These are phyloP conservation scores for Hypotaenidia okinawae DNA, from an alignment of 2,797 vertebrate species.

Conservation along the genomic window DNA sequence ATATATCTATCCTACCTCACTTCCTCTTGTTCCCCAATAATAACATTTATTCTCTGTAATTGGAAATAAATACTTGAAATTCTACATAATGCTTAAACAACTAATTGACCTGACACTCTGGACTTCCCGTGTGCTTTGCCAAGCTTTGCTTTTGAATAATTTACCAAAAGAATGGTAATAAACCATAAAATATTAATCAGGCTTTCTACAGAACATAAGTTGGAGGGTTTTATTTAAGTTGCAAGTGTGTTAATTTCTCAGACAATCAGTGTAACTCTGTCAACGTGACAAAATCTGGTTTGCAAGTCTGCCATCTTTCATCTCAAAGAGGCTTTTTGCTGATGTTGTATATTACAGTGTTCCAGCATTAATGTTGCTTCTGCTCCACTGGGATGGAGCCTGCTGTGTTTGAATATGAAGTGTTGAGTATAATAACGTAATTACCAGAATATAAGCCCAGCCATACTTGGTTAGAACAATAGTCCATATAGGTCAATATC, in stretches of 20 bases:
- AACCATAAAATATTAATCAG: conserved; percentile 68
- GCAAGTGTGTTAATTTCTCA: conserved; percentile 10
- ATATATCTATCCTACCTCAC: neutral
- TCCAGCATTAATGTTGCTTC: neutral
- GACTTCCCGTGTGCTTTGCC: neutral
- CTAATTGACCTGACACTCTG: conserved; percentile 66
- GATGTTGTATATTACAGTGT: neutral
- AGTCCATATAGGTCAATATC: neutral
- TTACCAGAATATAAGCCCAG: neutral
- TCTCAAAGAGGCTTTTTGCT: neutral
- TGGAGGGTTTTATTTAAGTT: conserved; percentile 8
- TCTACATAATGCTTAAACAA: conserved; percentile 26
- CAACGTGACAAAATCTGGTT: neutral
- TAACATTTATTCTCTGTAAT: neutral
- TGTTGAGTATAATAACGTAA: neutral
- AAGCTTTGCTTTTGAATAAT: conserved; percentile 63
- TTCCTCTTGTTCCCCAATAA: neutral
- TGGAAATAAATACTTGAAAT: conserved; percentile 49
- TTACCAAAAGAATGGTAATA: conserved; percentile 63
- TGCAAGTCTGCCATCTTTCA: rapidly evolving
- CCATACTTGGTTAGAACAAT: neutral
- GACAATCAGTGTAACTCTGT: neutral
- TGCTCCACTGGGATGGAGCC: neutral
- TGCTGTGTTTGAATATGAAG: neutral
- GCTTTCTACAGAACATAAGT: conserved; percentile 5